Conservation (phyloP, 2,113 vertebrate species). For the Macaca fascicularis region T2T-MFA8v1.1 NC_088395.1:99382501-99383000, state of each 20-base stretch:
- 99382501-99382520: background rate
- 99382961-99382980: background rate
- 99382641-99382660: background rate
- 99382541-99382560: too few species aligned
- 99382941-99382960: background rate
- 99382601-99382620: background rate
- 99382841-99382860: background rate
- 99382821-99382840: background rate
- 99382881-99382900: background rate
- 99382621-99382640: background rate
- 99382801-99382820: background rate
- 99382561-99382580: background rate
- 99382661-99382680: background rate
- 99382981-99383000: background rate
- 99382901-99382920: background rate
- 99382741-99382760: background rate
- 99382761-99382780: background rate
- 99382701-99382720: background rate
- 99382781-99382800: background rate
- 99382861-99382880: background rate
- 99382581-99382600: background rate
- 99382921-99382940: background rate
- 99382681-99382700: background rate
- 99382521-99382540: too few species aligned
- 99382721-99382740: background rate